phyloP scores from a whole-genome alignment of 2,888 invertebrate genomes.

The Camptogramma bilineatum region DNA sequence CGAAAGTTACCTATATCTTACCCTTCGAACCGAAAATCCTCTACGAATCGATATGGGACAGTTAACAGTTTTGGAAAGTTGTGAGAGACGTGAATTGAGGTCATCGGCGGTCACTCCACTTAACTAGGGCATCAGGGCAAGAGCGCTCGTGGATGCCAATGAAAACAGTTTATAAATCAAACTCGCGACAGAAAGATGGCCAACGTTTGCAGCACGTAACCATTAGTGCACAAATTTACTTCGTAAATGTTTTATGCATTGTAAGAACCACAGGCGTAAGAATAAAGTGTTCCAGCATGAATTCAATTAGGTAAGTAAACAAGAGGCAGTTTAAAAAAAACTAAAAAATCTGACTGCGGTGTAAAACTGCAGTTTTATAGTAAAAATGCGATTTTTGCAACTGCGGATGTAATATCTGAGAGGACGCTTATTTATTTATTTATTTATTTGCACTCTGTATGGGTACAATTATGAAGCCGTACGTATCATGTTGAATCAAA shows the following conservation, averaged over 20 bases:
- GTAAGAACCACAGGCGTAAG: too few species aligned
- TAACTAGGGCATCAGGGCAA: conserved; percentile 18
- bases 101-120: conserved; percentile 16
- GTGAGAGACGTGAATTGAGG: conserved; percentile 2
- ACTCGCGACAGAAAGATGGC: conserved; percentile 7
- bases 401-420: too few species aligned
- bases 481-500: too few species aligned
- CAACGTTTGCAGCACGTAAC: not conserved
- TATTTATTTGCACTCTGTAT: too few species aligned
- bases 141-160: conserved; percentile 8
- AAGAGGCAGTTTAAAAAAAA: too few species aligned
- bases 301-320: too few species aligned
- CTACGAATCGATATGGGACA: not conserved
- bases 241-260: not conserved
- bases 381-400: too few species aligned
- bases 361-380: too few species aligned
- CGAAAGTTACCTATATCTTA: not conserved
- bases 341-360: too few species aligned
- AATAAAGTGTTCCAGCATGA: too few species aligned
- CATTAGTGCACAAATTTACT: not conserved
- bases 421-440: too few species aligned
- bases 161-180: conserved; percentile 14
- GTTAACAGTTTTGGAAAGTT: not conserved
- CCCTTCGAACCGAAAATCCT: not conserved
- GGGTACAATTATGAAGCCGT: too few species aligned